Evolutionary conservation across 2,797 vertebrate genomes (phyloP).

Genomic region (Atherinosoma microstoma): DNA sequence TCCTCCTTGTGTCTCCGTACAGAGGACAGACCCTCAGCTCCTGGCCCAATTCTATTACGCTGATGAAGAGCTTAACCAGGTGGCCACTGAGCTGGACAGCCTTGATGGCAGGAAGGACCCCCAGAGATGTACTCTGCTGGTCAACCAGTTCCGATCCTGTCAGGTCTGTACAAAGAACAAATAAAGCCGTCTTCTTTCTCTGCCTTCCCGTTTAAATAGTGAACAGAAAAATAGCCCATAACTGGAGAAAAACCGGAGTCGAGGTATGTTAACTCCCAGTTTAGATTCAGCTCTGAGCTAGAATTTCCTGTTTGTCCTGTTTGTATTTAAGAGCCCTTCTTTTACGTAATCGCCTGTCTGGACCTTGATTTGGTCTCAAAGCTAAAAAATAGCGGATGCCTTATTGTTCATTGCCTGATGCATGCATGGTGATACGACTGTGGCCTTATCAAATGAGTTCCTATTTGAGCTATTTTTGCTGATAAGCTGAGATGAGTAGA

Average conservation of each 20-base stretch:
- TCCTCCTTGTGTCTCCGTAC: slow-evolving; percentile 52
- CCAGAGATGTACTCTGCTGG: slow-evolving; percentile 94
- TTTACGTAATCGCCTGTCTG: slow-evolving; percentile 17
- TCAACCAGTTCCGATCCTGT: slow-evolving; percentile 98
- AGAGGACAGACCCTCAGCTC: slow-evolving; percentile 97
- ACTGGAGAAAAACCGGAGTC: slow-evolving; percentile 10
- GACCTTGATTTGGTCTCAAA: slow-evolving; percentile 37
- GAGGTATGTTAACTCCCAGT: slow-evolving; percentile 9
- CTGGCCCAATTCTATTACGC: slow-evolving; percentile 98
- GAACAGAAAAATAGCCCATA: slow-evolving; percentile 9
- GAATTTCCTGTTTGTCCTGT: background rate
- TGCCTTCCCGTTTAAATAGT: slow-evolving; percentile 6
- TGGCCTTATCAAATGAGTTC: slow-evolving; percentile 29
- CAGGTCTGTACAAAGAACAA: slow-evolving; percentile 84
- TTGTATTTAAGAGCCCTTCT: slow-evolving; percentile 22
- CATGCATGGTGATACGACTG: slow-evolving; percentile 7
- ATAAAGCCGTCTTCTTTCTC: slow-evolving; percentile 1
- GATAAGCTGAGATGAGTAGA: slow-evolving; percentile 61
- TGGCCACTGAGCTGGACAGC: slow-evolving; percentile 95
- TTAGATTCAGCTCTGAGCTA: slow-evolving; percentile 22
- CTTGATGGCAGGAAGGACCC: slow-evolving; percentile 97
- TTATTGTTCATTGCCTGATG: slow-evolving; percentile 29
- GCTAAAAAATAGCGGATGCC: slow-evolving; percentile 29
- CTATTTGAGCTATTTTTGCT: slow-evolving; percentile 32
- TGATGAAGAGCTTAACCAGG: slow-evolving; percentile 97